Percentiles rank a stretch among this genome's conserved stretches.
These are phyloP conservation scores for Salvator merianae DNA, from an alignment of 2,113 vertebrate species.

Conservation along the genomic window DNA sequence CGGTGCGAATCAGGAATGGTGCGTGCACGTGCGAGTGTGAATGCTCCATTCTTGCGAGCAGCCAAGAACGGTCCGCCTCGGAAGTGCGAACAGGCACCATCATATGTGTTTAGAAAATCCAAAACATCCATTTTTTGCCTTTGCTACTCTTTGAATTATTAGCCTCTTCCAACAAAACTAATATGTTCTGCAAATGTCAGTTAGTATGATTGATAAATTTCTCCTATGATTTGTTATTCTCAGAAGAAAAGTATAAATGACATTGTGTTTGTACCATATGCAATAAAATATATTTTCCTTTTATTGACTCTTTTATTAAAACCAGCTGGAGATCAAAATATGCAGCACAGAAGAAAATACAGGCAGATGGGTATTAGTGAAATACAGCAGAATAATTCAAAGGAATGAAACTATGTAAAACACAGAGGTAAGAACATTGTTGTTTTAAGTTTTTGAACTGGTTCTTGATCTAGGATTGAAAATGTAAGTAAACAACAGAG, in stretches of 20 bases:
- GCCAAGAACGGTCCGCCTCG: no score
- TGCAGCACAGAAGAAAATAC: slow-evolving; percentile 3
- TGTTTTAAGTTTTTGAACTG: not conserved
- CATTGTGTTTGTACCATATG: slow-evolving; percentile 11
- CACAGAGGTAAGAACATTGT: not conserved
- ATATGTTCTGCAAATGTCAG: not conserved
- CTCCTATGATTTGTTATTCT: slow-evolving; percentile 3
- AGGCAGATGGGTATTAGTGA: slow-evolving; percentile 28
- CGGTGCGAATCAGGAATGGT: no score
- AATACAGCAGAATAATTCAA: slow-evolving; percentile 30
- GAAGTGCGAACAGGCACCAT: no score
- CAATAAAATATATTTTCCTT: slow-evolving; percentile 15
- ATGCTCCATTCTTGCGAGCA: no score
- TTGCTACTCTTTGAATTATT: not conserved
- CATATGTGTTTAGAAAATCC: not conserved
- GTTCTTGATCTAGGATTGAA: not conserved
- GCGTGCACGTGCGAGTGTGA: no score
- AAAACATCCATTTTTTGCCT: not conserved
- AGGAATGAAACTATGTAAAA: not conserved
- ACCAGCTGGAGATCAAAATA: slow-evolving; percentile 22
- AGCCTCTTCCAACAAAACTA: not conserved
- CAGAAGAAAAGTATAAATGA: slow-evolving; percentile 11
- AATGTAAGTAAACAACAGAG: not conserved
- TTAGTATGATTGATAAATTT: not conserved
- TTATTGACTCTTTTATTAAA: slow-evolving; percentile 20